Evolutionary conservation across 2,113 vertebrate genomes (phyloP).

Genomic region (Myodes glareolus): DNA sequence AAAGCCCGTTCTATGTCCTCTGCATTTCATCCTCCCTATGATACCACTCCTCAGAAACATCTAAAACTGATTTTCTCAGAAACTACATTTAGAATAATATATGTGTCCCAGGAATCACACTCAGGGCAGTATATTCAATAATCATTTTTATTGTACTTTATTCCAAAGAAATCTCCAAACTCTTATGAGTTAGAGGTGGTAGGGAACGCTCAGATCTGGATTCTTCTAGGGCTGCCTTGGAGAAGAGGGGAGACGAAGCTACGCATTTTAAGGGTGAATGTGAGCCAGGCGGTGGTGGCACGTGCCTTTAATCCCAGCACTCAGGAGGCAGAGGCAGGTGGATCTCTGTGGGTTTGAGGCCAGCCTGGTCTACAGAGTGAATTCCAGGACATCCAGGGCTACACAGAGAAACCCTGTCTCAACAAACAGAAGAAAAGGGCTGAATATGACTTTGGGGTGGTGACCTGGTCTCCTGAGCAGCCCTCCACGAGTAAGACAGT

Average conservation of each 20-base stretch:
- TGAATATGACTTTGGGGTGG: not conserved
- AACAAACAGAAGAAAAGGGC: not conserved
- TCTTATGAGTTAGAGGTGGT: not conserved
- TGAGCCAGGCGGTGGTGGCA: not conserved
- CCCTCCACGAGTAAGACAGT: too few species aligned
- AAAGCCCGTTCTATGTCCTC: conserved; percentile 43
- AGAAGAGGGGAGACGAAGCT: conserved; percentile 18
- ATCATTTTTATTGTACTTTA: not conserved
- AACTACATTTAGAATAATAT: not conserved
- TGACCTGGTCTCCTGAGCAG: too few species aligned
- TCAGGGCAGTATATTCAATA: not conserved
- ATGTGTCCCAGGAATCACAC: not conserved
- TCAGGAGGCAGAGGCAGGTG: not conserved
- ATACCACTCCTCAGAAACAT: not conserved
- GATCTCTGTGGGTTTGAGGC: not conserved
- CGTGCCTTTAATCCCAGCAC: not conserved
- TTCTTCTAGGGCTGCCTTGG: not conserved
- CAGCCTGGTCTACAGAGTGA: not conserved
- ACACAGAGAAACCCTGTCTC: not conserved
- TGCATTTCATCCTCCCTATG: not conserved
- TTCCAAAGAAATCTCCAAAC: not conserved
- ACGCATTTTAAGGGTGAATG: not conserved
- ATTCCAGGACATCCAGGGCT: not conserved
- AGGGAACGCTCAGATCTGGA: not conserved
- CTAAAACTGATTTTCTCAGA: conserved; percentile 44